These are phyloP conservation scores for Pseudochirops cupreus DNA, from an alignment of 2,797 vertebrate species.

Conservation along the genomic window DNA sequence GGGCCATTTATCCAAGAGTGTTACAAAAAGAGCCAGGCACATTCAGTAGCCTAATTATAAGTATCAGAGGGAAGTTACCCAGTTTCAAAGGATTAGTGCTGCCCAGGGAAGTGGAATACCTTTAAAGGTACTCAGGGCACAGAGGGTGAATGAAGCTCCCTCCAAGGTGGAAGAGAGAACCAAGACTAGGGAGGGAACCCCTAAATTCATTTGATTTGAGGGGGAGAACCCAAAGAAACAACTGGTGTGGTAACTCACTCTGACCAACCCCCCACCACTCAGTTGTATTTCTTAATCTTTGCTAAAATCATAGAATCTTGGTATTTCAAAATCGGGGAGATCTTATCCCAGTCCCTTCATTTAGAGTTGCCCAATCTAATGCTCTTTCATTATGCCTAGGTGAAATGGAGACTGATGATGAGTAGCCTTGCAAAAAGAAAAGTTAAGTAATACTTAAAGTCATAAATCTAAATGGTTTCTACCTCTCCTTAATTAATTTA, in stretches of 20 bases:
- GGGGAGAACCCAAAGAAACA: neutral
- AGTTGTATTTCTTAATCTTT: neutral
- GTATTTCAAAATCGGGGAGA: neutral
- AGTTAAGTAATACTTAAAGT: neutral
- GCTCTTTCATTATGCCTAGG: neutral
- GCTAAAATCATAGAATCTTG: neutral
- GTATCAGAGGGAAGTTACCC: neutral
- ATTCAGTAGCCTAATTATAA: constrained; percentile 30
- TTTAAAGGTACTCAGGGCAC: neutral
- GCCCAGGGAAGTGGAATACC: neutral
- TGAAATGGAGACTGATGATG: neutral
- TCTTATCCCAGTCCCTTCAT: accelerated
- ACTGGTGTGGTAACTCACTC: neutral
- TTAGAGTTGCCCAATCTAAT: neutral
- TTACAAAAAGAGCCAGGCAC: neutral
- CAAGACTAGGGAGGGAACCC: neutral
- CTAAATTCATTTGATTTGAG: neutral
- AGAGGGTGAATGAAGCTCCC: neutral
- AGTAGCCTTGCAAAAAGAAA: neutral
- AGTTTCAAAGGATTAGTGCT: neutral
- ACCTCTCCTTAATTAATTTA: neutral
- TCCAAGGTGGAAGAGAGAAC: neutral
- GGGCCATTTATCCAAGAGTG: constrained; percentile 19
- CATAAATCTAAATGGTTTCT: neutral
- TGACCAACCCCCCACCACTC: neutral